Conservation (phyloP, 1,140 invertebrate genomes). For the Adoxophyes honmai region DNA sequence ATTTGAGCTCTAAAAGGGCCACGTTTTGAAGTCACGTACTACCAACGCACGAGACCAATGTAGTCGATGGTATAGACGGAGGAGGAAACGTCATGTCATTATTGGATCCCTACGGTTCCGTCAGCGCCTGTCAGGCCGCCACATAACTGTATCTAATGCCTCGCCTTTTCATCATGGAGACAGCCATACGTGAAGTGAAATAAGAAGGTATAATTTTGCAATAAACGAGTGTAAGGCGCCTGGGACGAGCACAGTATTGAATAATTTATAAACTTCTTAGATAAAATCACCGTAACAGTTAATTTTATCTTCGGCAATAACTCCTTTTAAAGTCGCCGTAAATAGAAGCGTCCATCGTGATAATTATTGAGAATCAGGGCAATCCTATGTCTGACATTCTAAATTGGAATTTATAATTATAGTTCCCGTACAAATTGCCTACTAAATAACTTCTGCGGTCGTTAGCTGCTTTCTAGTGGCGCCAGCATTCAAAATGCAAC, state of each 20-base stretch:
- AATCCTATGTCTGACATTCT: not conserved
- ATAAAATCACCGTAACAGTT: conserved; percentile 1
- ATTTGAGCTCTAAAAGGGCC: not conserved
- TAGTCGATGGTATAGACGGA: not conserved
- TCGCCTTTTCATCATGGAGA: not conserved
- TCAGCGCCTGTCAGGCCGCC: not conserved
- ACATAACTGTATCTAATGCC: conserved; percentile 3
- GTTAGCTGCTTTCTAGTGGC: not conserved
- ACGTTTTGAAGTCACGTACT: not conserved
- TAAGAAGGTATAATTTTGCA: conserved; percentile 4
- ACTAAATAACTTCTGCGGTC: not conserved
- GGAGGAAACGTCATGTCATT: conserved; percentile 9
- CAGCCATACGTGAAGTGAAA: not conserved
- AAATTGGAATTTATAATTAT: conserved; percentile 10
- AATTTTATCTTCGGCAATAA: not conserved
- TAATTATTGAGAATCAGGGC: not conserved
- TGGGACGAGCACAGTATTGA: not conserved
- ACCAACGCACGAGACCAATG: not conserved
- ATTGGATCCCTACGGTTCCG: conserved; percentile 2
- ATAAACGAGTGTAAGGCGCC: not conserved
- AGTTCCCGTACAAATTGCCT: not conserved
- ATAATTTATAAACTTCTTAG: conserved; percentile 6
- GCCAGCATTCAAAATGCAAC: conserved; percentile 3
- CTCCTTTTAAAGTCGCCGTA: not conserved
- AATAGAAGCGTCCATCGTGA: not conserved